Percentiles rank a stretch among this genome's conserved stretches.
These are phyloP conservation scores for Hydra vulgaris DNA, from an alignment of 30 jellyfish, hydroid and myxozoan genomes.

Conservation along the genomic window DNA sequence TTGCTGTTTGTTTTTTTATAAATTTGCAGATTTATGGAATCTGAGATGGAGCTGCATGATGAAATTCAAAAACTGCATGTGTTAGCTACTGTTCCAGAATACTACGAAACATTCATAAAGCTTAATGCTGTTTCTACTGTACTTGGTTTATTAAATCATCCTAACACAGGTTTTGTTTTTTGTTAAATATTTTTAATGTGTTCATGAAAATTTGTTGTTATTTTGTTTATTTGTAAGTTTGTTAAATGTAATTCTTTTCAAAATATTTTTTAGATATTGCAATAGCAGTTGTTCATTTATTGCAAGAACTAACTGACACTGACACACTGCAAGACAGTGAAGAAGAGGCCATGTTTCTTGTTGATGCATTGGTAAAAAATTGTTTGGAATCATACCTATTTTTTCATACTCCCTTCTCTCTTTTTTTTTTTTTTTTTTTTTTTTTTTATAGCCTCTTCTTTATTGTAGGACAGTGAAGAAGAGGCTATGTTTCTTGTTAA, in stretches of 20 bases:
- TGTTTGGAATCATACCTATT: too few relatives aligned
- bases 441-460: constrained; percentile 1
- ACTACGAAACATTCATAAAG: constrained; percentile 52
- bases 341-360: constrained; percentile 60
- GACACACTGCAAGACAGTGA: constrained; percentile 70
- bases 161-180: constrained; percentile 53
- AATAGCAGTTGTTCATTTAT: constrained; percentile 51
- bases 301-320: constrained; percentile 83
- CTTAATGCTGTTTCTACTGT: constrained; percentile 48
- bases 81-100: constrained; percentile 87
- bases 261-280: constrained; percentile 80
- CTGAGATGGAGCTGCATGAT: constrained; percentile 85
- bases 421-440: not conserved
- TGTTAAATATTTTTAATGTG: too few relatives aligned
- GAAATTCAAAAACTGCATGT: constrained; percentile 79
- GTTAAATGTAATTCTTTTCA: not conserved
- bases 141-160: constrained; percentile 62
- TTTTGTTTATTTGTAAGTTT: not conserved
- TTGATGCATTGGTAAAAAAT: constrained; percentile 75
- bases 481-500: not conserved
- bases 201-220: not conserved
- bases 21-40: constrained; percentile 71
- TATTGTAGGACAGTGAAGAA: too few relatives aligned
- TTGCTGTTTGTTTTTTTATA: too few relatives aligned
- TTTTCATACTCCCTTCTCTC: not conserved